Percentiles rank a stretch among this genome's conserved stretches.
Conservation (phyloP, 2,113 vertebrate species). For the Chinchilla lanigera region DNA sequence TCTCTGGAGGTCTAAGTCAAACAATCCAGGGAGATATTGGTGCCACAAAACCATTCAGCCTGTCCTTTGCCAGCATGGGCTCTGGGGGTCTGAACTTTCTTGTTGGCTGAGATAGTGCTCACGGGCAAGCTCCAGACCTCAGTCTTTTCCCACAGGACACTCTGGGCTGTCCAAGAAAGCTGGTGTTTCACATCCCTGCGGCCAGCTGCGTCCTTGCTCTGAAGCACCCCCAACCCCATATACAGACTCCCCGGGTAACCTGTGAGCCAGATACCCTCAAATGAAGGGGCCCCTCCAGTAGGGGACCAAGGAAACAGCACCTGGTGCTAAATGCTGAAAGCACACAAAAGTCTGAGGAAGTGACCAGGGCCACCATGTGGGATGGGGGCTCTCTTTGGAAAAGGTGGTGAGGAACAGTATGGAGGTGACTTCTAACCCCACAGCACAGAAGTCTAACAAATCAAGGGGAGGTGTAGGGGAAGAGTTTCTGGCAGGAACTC, state of each 20-base stretch:
- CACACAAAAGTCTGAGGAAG: background rate
- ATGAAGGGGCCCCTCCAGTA: rapidly evolving
- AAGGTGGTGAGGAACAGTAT: background rate
- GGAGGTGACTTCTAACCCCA: background rate
- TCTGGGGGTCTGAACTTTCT: too few species aligned
- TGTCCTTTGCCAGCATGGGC: too few species aligned
- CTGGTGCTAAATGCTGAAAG: background rate
- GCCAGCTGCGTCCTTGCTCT: background rate
- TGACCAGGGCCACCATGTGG: rapidly evolving
- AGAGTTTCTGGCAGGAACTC: background rate
- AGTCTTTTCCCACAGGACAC: too few species aligned
- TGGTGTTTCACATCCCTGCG: background rate
- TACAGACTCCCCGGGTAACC: background rate
- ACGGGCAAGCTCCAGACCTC: too few species aligned
- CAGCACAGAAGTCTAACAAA: background rate
- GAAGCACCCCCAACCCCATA: background rate
- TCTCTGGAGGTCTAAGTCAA: background rate
- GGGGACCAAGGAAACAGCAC: background rate
- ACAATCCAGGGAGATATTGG: background rate
- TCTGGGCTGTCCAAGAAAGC: background rate
- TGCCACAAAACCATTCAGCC: too few species aligned
- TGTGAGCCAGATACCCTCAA: rapidly evolving
- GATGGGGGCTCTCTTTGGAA: background rate
- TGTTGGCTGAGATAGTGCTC: too few species aligned
- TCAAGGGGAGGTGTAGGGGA: too few species aligned